phyloP scores from a whole-genome alignment of 2,797 vertebrate species.

The Rhinatrema bivittatum region DNA sequence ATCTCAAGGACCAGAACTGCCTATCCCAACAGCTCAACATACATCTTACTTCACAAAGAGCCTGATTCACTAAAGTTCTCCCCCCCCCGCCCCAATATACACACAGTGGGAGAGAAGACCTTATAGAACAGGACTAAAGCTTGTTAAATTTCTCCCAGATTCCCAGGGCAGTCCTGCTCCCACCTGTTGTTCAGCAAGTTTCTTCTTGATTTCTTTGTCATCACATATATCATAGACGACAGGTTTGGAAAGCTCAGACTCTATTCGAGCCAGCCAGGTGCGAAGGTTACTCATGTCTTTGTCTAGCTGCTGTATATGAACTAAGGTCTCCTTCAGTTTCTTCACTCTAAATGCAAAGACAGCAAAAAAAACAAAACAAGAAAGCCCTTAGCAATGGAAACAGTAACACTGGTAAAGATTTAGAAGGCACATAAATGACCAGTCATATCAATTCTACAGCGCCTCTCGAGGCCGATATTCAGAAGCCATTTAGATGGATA shows the following conservation, averaged over 20 bases:
- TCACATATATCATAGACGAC: slow-evolving; percentile 81
- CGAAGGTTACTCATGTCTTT: slow-evolving; percentile 93
- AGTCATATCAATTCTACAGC: too few relatives aligned
- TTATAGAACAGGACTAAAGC: too few relatives aligned
- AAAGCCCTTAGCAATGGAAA: slow-evolving; percentile 11
- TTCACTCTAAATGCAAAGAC: slow-evolving; percentile 68
- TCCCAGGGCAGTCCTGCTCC: too few relatives aligned
- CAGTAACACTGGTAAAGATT: background rate
- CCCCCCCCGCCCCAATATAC: too few relatives aligned
- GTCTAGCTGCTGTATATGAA: slow-evolving; percentile 85
- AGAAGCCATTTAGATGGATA: too few relatives aligned
- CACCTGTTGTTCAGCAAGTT: slow-evolving; percentile 91
- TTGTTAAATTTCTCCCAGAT: too few relatives aligned
- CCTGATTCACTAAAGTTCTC: too few relatives aligned
- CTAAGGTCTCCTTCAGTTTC: slow-evolving; percentile 91
- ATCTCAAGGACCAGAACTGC: too few relatives aligned
- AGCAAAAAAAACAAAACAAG: slow-evolving; percentile 25
- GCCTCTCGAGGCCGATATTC: too few relatives aligned
- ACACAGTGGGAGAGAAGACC: too few relatives aligned
- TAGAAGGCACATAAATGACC: background rate
- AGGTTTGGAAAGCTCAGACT: slow-evolving; percentile 84
- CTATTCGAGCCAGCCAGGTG: slow-evolving; percentile 83
- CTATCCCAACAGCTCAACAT: too few relatives aligned
- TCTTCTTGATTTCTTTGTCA: slow-evolving; percentile 86
- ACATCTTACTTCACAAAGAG: too few relatives aligned